Evolutionary conservation across 2,888 invertebrate species (phyloP), one percentile per base, ranked within the genome.

Genomic region (Strigamia crassipes): DNA sequence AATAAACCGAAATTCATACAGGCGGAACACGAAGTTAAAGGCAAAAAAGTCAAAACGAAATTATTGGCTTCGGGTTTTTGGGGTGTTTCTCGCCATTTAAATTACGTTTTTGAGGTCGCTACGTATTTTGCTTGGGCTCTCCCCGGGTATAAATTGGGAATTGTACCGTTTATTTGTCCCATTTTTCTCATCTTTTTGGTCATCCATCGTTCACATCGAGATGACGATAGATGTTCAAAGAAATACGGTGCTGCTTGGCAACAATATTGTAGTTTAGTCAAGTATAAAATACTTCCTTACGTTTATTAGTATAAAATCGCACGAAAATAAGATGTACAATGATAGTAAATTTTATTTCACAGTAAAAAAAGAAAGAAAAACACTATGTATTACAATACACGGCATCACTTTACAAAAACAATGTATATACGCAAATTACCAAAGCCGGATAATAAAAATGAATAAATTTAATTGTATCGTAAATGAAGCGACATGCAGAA

Each of bases 61-160:
- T 87, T 91, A n/a, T 86, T 91, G 66, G 87, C 88, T 1, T 90
- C 90, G 34, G 91, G 91, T 18, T 91, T 88, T 86, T 92, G 91
- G 91, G 91, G 90, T 9, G 84, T 90, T 10, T 89, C 90, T 6
- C 87, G 92, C 12, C 91, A 92, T 85, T 89, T 91, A 82, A 91
- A 92, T 86, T 92, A 92, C 86, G 86, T 89, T 9, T 90, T 90
- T 46, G 91, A 92, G 86, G 85, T 91, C 21, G 79, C 88, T 21
- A 86, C 90, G 1, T 89, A 90, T 5, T 86, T 90, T 41, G 87
- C 86, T 81, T 91, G 91, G 90, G 87, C 89, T 61, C 84, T 88
- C 10, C 89, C 90, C 0, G 88, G 88, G 6, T 86, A 87, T 31
- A 87, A 88, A 73, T 85, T 86, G 12, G 88, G 89, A 73, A 56